Conservation (phyloP, 2,113 vertebrate genomes). For the Australoheros scitulus region DNA sequence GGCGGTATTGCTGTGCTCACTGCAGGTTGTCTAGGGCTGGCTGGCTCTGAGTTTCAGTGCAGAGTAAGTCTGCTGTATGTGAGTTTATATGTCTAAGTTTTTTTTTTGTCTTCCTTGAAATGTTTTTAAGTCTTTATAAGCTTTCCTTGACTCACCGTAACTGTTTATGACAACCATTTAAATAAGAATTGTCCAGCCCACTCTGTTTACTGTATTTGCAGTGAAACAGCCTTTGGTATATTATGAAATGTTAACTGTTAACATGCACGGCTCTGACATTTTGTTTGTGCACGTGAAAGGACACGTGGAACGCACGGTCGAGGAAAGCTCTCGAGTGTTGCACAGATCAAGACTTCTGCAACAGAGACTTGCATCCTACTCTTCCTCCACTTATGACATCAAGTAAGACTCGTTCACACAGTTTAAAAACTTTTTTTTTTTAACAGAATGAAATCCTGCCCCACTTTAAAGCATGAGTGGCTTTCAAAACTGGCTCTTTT, state of each 20-base stretch:
- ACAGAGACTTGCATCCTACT: slow-evolving; percentile 89
- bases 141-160: slow-evolving; percentile 13
- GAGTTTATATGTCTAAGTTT: not conserved
- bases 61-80: slow-evolving; percentile 82
- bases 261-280: not conserved
- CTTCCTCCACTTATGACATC: slow-evolving; percentile 86
- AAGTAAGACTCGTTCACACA: slow-evolving; percentile 78
- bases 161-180: slow-evolving; percentile 38
- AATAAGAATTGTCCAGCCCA: not conserved
- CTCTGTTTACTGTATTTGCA: not conserved
- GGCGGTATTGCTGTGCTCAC: slow-evolving; percentile 84
- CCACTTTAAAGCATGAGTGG: slow-evolving; percentile 29
- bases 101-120: not conserved
- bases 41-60: slow-evolving; percentile 96
- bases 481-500: slow-evolving; percentile 31
- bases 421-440: slow-evolving; percentile 17
- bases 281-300: slow-evolving; percentile 72
- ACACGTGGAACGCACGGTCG: slow-evolving; percentile 85
- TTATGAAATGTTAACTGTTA: slow-evolving; percentile 3
- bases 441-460: slow-evolving; percentile 36
- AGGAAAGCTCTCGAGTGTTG: slow-evolving; percentile 92
- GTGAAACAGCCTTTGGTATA: not conserved
- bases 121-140: slow-evolving; percentile 27
- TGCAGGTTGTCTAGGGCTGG: slow-evolving; percentile 89
- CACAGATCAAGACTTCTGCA: slow-evolving; percentile 92